Evolutionary conservation across 1,140 invertebrate genomes (phyloP).

Genomic region (Drosophila novamexicana): DNA sequence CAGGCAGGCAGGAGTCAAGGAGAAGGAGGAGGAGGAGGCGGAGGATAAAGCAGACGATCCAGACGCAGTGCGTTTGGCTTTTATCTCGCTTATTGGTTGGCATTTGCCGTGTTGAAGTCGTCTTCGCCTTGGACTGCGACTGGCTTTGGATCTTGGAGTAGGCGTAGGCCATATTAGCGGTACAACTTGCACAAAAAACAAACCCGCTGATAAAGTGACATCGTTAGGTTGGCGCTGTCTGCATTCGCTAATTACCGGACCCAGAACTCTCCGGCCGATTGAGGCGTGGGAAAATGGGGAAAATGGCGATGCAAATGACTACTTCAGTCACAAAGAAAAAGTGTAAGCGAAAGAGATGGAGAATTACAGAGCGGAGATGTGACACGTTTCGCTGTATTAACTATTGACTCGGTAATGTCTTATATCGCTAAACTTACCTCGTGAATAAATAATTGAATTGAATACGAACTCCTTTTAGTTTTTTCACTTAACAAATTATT

Average conservation of each 20-base stretch:
- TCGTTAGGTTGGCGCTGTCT: constrained; percentile 80
- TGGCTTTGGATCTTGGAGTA: constrained; percentile 57
- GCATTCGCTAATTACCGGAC: constrained; percentile 72
- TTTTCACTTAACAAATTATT: too few relatives aligned
- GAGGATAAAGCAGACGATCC: constrained; percentile 23
- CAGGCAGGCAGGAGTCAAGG: constrained; percentile 32
- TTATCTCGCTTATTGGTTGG: constrained; percentile 66
- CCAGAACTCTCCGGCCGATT: constrained; percentile 31
- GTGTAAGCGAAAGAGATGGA: background rate
- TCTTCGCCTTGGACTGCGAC: constrained; percentile 32
- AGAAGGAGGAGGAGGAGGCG: constrained; percentile 6
- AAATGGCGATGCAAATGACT: constrained; percentile 37
- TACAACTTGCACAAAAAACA: constrained; percentile 77
- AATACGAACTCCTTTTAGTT: too few relatives aligned
- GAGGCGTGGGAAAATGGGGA: constrained; percentile 67
- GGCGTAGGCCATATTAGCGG: constrained; percentile 80
- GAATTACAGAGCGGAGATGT: background rate
- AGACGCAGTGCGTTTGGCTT: constrained; percentile 71
- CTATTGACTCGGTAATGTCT: constrained; percentile 24
- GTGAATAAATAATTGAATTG: background rate
- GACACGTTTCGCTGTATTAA: constrained; percentile 20
- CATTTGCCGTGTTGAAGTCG: constrained; percentile 52
- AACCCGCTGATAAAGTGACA: constrained; percentile 80
- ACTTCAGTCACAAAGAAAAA: constrained; percentile 10
- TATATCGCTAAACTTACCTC: too few relatives aligned